Conservation (phyloP, 2,113 vertebrate genomes). For the Tupaia chinensis region DNA sequence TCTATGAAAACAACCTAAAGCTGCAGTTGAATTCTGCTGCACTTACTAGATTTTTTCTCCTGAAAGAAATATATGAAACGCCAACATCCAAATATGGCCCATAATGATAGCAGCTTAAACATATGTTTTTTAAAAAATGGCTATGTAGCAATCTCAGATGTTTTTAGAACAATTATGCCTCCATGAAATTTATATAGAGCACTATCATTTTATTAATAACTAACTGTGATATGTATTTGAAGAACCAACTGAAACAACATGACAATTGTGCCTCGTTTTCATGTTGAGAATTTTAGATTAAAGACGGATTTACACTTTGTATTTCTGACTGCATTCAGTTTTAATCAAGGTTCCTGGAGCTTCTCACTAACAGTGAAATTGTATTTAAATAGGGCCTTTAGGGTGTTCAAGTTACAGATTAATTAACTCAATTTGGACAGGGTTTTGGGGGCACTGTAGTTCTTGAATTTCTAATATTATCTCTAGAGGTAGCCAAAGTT, state of each 20-base stretch:
- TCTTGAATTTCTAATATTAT: conserved; percentile 76
- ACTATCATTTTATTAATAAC: conserved; percentile 70
- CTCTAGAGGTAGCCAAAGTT: conserved; percentile 68
- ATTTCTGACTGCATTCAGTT: conserved; percentile 69
- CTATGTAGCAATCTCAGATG: conserved; percentile 31
- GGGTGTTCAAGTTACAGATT: conserved; percentile 76
- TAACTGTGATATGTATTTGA: conserved; percentile 60
- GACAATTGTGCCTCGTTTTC: conserved; percentile 53
- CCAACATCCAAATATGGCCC: neutral
- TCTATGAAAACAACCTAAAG: neutral
- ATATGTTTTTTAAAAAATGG: conserved; percentile 31
- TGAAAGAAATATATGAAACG: conserved; percentile 39
- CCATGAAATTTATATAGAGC: conserved; percentile 45
- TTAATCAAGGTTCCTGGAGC: conserved; percentile 77
- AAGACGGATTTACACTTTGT: conserved; percentile 63
- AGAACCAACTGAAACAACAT: conserved; percentile 64
- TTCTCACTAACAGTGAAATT: conserved; percentile 80
- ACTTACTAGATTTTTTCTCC: neutral
- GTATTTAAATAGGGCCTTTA: conserved; percentile 82
- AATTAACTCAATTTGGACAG: conserved; percentile 82
- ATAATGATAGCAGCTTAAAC: neutral
- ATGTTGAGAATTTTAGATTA: conserved; percentile 70
- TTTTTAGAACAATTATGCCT: conserved; percentile 50
- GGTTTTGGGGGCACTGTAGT: conserved; percentile 65
- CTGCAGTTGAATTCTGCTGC: neutral